Base-by-base conservation (phyloP, 2,888 invertebrate genomes). In the Stenichneumon culpator region DNA sequence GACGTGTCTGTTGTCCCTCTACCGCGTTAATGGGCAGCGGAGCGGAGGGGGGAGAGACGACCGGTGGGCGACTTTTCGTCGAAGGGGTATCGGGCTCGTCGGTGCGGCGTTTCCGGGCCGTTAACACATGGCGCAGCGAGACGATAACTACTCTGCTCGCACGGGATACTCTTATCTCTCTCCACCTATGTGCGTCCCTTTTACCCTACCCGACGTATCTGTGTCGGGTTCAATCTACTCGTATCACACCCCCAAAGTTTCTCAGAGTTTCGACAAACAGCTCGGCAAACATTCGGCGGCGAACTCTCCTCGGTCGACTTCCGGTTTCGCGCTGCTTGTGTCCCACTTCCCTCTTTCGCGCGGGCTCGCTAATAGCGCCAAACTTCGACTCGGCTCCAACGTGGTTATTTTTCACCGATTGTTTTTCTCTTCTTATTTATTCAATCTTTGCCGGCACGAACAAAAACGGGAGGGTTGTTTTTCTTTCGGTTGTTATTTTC, bases 111-210 rank as follows among this genome's bases (percentile, higher is more conserved):
- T 85, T 77, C 84, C 86, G 84, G 83, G 81, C 84, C 88, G 44
- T 44, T 89, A 91, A 89, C 90, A 89, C 91, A 90, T 91, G 91
- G 88, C 89, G 88, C 89, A 88, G 81, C 73, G 69, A 63, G 80
- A 74, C 73, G 85, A 87, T 86, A 87, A 88, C 82, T 81, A 83
- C 77, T 86, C 54, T 5, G 19, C 83, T 78, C 75, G 67, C 68
- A 68, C 77, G 47, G 47, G 11, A 77, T 54, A 19, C 47, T 69
- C 50, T 63, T 47, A 60, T 69, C 60, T 69, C 14, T 28, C 54
- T 32, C 67, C 22, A 75, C 39, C 16, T 72, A 36, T 57, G 57
- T 44, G 36, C 32, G 32, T 44, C 44, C 44, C 44, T 44, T 16
- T 14, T 16, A 4, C 44, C 44, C 44, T 16, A 4, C 44, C 44